phyloP scores from a whole-genome alignment of 2,113 vertebrate genomes.

The Platichthys stellatus region DNA sequence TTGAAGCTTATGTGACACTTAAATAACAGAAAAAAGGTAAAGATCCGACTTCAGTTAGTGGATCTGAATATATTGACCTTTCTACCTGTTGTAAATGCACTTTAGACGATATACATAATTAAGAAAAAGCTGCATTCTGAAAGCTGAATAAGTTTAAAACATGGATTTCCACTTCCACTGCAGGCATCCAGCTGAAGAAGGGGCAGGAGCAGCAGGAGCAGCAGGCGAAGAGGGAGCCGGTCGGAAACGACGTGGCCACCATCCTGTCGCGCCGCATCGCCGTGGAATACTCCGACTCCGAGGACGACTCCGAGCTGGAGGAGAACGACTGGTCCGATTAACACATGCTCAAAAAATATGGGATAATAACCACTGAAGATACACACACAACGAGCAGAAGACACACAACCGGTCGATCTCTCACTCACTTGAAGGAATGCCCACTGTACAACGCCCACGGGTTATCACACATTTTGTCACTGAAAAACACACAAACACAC shows the following conservation, averaged over 20 bases:
- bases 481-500: conserved; percentile 50
- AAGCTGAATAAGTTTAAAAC: neutral
- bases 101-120: too few species aligned
- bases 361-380: conserved; percentile 24
- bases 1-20: too few species aligned
- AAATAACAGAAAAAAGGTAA: too few species aligned
- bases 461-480: conserved; percentile 40
- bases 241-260: conserved; percentile 96
- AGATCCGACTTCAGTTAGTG: too few species aligned
- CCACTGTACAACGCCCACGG: conserved; percentile 45
- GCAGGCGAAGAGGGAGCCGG: conserved; percentile 93
- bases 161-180: neutral
- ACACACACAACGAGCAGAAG: conserved; percentile 11
- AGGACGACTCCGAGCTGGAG: conserved; percentile 95
- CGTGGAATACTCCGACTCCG: conserved; percentile 96
- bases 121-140: too few species aligned
- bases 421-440: conserved; percentile 53
- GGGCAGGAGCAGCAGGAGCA: conserved; percentile 98
- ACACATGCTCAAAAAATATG: conserved; percentile 13
- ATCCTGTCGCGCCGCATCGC: conserved; percentile 96
- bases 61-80: too few species aligned
- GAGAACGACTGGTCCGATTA: conserved; percentile 98
- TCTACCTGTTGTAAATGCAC: too few species aligned
- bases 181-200: conserved; percentile 98
- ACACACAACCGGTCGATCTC: conserved; percentile 12